Base-by-base conservation (phyloP, 2,888 invertebrate genomes). In the Drepanosiphum platanoidis region DNA sequence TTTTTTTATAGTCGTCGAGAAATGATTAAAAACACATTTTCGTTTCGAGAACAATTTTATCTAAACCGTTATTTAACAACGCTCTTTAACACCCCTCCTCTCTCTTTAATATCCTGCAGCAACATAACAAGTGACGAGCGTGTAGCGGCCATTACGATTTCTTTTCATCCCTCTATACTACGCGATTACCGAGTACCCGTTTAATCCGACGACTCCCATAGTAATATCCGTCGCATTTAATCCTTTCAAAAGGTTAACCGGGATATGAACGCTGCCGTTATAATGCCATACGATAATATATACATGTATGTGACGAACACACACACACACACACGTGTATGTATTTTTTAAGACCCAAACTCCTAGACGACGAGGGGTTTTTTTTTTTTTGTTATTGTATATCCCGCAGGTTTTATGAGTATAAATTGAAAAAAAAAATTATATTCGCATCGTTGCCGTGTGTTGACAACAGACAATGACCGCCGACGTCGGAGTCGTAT, bases 191-290 rank as follows among this genome's bases (percentile, higher is more conserved):
- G 52, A 52, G 80, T 72, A 82, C 82, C 82, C 61, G 61, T 82
- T 82, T 82, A 82, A 82, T 82, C 82, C 27, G 39, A 72, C 71
- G 72, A 39, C 52, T 64, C 32, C 64, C 39, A 66, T 42, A 61
- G 39, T 61, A 66, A 66, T 66, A 79, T 79, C 66, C 78, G 32
- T 68, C 46, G 27, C 52, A 34, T 75, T 75, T 80, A 82, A 82
- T 82, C 82, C 82, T 82, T 82, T 82, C 72, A 61, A 61, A 72
- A 82, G 58, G 82, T 72, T 82, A 81, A 81, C 81, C 36, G 81
- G 71, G 27, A 81, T 70, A 71, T 58, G 68, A n/a, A 30, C 42
- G 52, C 8, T 34, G n/a, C n/a, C 36, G 46, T 15, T 78, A 70
- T 68, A 68, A 80, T 80, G 68, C 68, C 18, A 80, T 58, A 30